Conservation (phyloP, 2,113 vertebrate species). For the Neolamprologus longior region DNA sequence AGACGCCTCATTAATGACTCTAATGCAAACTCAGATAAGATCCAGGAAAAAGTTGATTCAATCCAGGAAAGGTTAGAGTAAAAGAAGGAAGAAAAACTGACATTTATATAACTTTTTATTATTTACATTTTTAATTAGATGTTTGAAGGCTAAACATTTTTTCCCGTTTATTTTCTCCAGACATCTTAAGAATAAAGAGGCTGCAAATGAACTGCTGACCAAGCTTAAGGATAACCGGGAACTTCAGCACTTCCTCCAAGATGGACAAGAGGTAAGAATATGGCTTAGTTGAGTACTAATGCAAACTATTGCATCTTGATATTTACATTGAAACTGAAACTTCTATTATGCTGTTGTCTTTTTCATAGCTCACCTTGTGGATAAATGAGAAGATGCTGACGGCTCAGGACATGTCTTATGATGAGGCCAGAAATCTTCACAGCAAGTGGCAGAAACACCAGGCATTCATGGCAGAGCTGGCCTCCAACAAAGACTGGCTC, state of each 20-base stretch:
- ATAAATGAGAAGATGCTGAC: constrained; percentile 94
- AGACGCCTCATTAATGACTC: constrained; percentile 78
- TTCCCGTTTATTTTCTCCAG: constrained; percentile 48
- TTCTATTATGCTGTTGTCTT: not conserved
- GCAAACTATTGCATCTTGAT: not conserved
- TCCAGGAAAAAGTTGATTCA: constrained; percentile 87
- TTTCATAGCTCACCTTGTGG: constrained; percentile 82
- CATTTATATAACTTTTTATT: not conserved
- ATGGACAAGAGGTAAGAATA: constrained; percentile 83
- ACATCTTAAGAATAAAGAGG: constrained; percentile 81
- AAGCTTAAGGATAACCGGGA: constrained; percentile 89
- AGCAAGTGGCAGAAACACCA: constrained; percentile 97
- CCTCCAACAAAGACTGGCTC: constrained; percentile 91
- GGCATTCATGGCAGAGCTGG: constrained; percentile 90
- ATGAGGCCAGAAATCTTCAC: constrained; percentile 89
- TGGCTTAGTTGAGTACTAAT: not conserved
- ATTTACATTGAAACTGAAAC: not conserved
- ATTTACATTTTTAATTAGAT: not conserved
- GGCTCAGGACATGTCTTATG: constrained; percentile 89
- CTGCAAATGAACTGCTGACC: constrained; percentile 77
- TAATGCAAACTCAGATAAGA: constrained; percentile 82
- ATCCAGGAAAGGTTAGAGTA: constrained; percentile 81
- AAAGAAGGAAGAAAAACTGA: not conserved
- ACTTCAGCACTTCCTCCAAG: constrained; percentile 90
- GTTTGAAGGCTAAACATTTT: not conserved